These are phyloP conservation scores for Caloenas nicobarica DNA, from an alignment of 2,113 vertebrate species.

Conservation along the genomic window DNA sequence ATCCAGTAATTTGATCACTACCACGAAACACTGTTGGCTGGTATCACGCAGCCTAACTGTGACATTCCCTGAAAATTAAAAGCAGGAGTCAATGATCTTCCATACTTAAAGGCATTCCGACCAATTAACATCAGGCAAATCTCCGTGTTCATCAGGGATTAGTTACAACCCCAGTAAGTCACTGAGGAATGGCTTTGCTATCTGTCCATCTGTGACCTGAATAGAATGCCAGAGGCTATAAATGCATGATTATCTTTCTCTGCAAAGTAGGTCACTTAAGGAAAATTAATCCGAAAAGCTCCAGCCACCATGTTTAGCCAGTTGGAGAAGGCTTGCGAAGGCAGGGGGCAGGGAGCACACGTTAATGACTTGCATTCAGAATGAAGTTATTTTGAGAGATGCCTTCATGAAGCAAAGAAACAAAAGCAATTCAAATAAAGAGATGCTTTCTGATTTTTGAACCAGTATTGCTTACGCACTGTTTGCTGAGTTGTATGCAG, in stretches of 20 bases:
- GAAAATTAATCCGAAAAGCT: slow-evolving; percentile 69
- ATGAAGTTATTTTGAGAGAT: neutral
- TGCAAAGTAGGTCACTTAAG: slow-evolving; percentile 66
- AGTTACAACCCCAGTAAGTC: slow-evolving; percentile 52
- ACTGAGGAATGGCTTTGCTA: slow-evolving; percentile 55
- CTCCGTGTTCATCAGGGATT: slow-evolving; percentile 16
- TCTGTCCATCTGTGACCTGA: slow-evolving; percentile 61
- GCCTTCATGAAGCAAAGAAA: slow-evolving; percentile 3
- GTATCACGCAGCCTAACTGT: neutral
- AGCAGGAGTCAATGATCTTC: neutral
- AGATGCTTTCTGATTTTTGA: slow-evolving; percentile 8
- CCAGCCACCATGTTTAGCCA: slow-evolving; percentile 40
- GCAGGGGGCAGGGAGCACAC: neutral
- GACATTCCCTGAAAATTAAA: neutral
- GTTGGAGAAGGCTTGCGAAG: neutral
- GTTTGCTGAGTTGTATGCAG: neutral
- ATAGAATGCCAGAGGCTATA: slow-evolving; percentile 65
- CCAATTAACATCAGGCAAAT: slow-evolving; percentile 30
- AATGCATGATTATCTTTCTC: slow-evolving; percentile 59
- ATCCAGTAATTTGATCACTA: neutral
- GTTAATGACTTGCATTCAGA: slow-evolving; percentile 19
- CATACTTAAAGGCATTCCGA: slow-evolving; percentile 21
- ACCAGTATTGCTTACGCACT: neutral
- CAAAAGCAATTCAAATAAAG: slow-evolving; percentile 12
- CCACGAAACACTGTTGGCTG: neutral